Base-by-base conservation (phyloP, 1,140 invertebrate species). In the Musca domestica region DNA sequence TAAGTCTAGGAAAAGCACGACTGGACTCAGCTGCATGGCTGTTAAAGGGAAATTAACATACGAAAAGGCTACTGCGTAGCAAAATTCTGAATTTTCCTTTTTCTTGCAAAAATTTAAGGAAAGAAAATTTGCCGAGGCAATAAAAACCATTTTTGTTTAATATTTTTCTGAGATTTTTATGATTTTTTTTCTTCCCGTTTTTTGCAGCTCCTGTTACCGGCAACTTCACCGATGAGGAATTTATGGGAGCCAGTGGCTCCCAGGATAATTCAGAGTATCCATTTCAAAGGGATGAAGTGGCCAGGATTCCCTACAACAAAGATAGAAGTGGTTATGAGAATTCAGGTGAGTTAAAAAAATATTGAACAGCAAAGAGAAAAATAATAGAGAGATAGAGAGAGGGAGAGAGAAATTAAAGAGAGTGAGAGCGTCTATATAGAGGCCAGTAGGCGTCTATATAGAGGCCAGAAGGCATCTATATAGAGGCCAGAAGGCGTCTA, bases 171-270 rank as follows among this genome's bases (percentile, higher is more conserved):
- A 23, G 3, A 7, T 25, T 25, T 58, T 27, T 58, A 27, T 58
- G 15, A 27, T 12, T 23, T 64, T 23, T 9, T 19, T 9, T 64
- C 20, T 64, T 61, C 25, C 14, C 19, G 12, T 41, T 41, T 30
- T 30, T 63, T 51, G 15, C 84, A 91, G 89, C 86, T 68, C 83
- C 86, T 68, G 87, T 88, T 22, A 82, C 85, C 68, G 89, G 88
- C 69, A 92, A 91, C 84, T 88, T 89, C 76, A 90, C 87, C 22
- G 88, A 88, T 65, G 89, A 90, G 67, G 85, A 87, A 67, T 83
- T 86, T 56, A 77, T 81, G 41, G 65, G 56, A 12, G 19, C 54
- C 54, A 77, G 81, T 25, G 52, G 25, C 25, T 58, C 69, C 52
- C 84, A 83, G 76, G 85, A 86, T 72, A 84, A 78, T 71, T 83